Evolutionary conservation across 2,888 invertebrate species (phyloP).

Genomic region (Ennomos fuscantarius): DNA sequence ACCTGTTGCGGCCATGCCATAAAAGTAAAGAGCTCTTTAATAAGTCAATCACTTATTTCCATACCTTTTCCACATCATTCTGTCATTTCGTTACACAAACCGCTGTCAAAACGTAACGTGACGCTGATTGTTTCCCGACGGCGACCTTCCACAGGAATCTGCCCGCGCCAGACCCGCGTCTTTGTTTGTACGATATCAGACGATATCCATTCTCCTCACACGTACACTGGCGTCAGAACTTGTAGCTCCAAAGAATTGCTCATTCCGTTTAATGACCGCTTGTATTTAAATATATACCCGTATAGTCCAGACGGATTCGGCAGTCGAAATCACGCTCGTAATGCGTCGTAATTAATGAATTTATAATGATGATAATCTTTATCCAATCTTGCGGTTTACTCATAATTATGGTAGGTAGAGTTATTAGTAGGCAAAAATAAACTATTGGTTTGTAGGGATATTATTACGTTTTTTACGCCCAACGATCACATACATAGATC

Average conservation of each 20-base stretch:
- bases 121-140: slow-evolving; percentile 4
- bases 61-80: not conserved
- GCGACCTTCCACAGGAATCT: slow-evolving; percentile 40
- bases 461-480: too few species aligned
- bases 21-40: too few species aligned
- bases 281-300: slow-evolving; percentile 32
- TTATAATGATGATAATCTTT: too few species aligned
- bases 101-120: slow-evolving; percentile 15
- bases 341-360: slow-evolving; percentile 4
- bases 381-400: too few species aligned
- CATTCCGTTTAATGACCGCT: slow-evolving; percentile 41
- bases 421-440: too few species aligned
- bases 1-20: too few species aligned
- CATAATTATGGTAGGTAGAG: too few species aligned
- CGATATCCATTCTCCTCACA: slow-evolving; percentile 41
- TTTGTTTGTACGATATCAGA: slow-evolving; percentile 28
- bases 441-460: too few species aligned
- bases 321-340: not conserved
- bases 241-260: slow-evolving; percentile 44
- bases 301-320: slow-evolving; percentile 10
- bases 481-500: too few species aligned
- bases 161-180: slow-evolving; percentile 20
- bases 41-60: too few species aligned
- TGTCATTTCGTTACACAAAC: not conserved
- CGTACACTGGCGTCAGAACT: slow-evolving; percentile 28